Evolutionary conservation across 2,888 invertebrate genomes (phyloP), one percentile per base, ranked within the genome.

Genomic region (Trissolcus japonicus): DNA sequence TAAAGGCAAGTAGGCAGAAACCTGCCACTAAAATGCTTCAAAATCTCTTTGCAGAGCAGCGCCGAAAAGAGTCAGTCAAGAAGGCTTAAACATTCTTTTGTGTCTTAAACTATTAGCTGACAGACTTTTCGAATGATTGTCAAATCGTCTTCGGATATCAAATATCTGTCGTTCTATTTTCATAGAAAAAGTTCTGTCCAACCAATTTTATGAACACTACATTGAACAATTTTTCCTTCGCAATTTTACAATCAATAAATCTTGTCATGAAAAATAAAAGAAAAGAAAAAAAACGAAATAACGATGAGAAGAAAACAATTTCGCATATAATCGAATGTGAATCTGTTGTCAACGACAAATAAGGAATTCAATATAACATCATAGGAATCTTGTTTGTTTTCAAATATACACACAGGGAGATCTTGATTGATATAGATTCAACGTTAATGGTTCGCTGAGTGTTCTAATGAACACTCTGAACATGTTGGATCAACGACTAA

Each of bases 1-100:
- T 16, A 46, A 46, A 46, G 14, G n/a, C 16, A 46, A n/a, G 46
- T n/a, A 16, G 46, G 16, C 16, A 16, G 46, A 46, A 46, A 61
- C 76, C 61, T 55, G 65, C 71, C 72, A 71, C 72, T 68, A 77
- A 77, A 65, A 46, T 54, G 29, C 63, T 77, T 60, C 62, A 63
- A 77, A 77, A 77, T 77, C 76, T 77, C 72, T 77, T 72, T 77
- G 63, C n/a, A n/a, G 72, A 71, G 76, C 56, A 65, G 59, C 62
- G 63, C 63, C 57, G 59, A 75, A 68, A 54, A 40, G 61, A 62
- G 67, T 56, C 62, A 61, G 56, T 55, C 61, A 66, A 74, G 61
- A 74, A 55, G 74, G 57, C 57, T 74, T 66, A 67, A 74, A 74
- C 67, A 74, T 73, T 66, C 66, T 65, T 73, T 73, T 73, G 66